Percentiles rank a stretch among this genome's conserved stretches.
Conservation (phyloP, 2,797 vertebrate species). For the Tangara arthus region DNA sequence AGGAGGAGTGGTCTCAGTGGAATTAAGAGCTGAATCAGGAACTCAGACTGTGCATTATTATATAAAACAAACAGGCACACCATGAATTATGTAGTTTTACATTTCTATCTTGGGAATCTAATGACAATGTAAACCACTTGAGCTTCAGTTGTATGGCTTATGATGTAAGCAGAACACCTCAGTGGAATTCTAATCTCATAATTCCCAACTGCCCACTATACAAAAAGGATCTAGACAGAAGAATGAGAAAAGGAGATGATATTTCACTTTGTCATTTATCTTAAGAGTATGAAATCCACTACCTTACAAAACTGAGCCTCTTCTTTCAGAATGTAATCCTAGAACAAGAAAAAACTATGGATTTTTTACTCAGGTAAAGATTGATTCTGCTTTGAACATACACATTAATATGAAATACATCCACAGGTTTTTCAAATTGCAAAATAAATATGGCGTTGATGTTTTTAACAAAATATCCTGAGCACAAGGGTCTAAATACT, state of each 20-base stretch:
- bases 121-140: conserved; percentile 2
- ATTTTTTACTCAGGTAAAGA: background rate
- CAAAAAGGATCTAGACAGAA: background rate
- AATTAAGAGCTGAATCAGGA: background rate
- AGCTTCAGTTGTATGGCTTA: background rate
- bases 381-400: background rate
- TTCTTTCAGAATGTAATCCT: background rate
- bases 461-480: background rate
- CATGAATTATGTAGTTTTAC: background rate
- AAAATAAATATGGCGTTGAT: background rate
- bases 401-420: background rate
- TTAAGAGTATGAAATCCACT: background rate
- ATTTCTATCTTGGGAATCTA: background rate
- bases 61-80: background rate
- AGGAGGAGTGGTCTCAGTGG: background rate
- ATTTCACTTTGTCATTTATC: background rate
- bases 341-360: background rate
- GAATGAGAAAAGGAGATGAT: background rate
- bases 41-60: background rate
- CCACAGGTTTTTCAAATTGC: background rate
- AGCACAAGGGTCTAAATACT: background rate
- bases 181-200: background rate
- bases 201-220: background rate
- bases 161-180: background rate
- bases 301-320: background rate